Evolutionary conservation across 2,113 vertebrate genomes (phyloP).

Genomic region (Erythrolamprus reginae): DNA sequence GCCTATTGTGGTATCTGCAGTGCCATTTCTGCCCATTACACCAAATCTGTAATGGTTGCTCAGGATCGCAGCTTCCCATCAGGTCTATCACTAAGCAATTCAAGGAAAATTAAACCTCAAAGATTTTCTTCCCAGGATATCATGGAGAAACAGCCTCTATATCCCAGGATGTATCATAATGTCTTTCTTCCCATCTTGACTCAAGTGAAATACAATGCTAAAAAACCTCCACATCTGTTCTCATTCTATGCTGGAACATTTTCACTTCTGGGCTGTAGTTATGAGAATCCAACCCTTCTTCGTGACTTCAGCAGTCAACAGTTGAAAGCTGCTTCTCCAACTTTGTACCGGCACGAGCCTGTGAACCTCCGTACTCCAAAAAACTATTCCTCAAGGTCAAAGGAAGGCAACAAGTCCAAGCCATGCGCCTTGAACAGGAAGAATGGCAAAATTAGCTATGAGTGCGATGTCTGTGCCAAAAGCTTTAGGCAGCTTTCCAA

Average conservation of each 20-base stretch:
- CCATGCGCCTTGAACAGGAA: slow-evolving; percentile 79
- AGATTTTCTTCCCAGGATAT: slow-evolving; percentile 56
- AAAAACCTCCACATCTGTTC: not conserved
- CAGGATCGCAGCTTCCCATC: slow-evolving; percentile 56
- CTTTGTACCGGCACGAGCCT: slow-evolving; percentile 56
- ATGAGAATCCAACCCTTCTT: slow-evolving; percentile 52
- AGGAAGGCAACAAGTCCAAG: slow-evolving; percentile 62
- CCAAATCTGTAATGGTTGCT: slow-evolving; percentile 60
- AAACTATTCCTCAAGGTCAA: slow-evolving; percentile 2
- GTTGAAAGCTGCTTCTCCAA: not conserved
- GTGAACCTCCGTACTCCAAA: slow-evolving; percentile 63
- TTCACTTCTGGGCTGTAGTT: slow-evolving; percentile 24
- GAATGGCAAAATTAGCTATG: slow-evolving; percentile 80
- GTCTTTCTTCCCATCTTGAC: slow-evolving; percentile 35
- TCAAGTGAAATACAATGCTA: not conserved
- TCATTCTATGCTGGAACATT: not conserved
- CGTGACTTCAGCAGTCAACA: slow-evolving; percentile 41
- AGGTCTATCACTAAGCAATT: not conserved
- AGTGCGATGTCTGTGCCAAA: slow-evolving; percentile 82
- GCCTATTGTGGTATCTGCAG: slow-evolving; percentile 57
- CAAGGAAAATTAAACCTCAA: not conserved
- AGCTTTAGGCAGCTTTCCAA: slow-evolving; percentile 89
- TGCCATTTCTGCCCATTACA: slow-evolving; percentile 43
- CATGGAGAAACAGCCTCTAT: slow-evolving; percentile 49
- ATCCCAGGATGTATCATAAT: slow-evolving; percentile 16